Base-by-base conservation (phyloP, 2,797 vertebrate genomes). In the Syngnathus acus region DNA sequence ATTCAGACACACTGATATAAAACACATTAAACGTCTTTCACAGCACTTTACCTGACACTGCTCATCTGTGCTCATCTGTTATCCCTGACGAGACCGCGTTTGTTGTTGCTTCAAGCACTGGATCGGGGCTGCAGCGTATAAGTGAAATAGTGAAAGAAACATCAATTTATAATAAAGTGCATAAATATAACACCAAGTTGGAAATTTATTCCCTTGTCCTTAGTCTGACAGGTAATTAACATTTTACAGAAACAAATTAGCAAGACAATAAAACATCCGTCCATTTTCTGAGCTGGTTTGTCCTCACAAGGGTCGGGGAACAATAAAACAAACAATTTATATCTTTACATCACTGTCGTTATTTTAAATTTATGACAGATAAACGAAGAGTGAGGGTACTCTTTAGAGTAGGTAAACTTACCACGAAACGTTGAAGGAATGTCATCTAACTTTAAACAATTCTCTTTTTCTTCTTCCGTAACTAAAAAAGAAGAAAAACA, bases 1-100 rank as follows among this genome's bases (percentile, higher is more conserved):
- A 89, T 90, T 89, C 89, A 90, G 89, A 90, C 89, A 90, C 84
- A 84, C 89, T 89, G 90, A 90, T 90, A 91, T 91, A 91, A 91
- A 90, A 91, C 89, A 90, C 90, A 90, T 92, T 91, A 91, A 90
- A 89, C 74, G 87, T 88, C 89, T 91, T 86, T 90, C 86, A 86
- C 88, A 85, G 89, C 89, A 87, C 87, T 91, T 90, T 90, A 90
- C 90, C 89, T 90, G 90, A 91, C 90, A 90, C 83, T 87, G 89
- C 82, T 90, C 89, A 90, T 91, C 87, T 88, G 53, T 65, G 71
- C 86, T 88, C 88, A 89, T 90, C 88, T 84, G 82, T 89, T 90
- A 88, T 88, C 84, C 85, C 77, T 62, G 77, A 86, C 77, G 82
- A 87, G 78, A 65, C 62, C 23, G 63, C 75, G 82, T 84, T 80